A percentile compares a stretch with the other conserved stretches of the same genome.
Evolutionary conservation across 1,140 invertebrate species (phyloP).

Genomic region (Drosophila mauritiana): DNA sequence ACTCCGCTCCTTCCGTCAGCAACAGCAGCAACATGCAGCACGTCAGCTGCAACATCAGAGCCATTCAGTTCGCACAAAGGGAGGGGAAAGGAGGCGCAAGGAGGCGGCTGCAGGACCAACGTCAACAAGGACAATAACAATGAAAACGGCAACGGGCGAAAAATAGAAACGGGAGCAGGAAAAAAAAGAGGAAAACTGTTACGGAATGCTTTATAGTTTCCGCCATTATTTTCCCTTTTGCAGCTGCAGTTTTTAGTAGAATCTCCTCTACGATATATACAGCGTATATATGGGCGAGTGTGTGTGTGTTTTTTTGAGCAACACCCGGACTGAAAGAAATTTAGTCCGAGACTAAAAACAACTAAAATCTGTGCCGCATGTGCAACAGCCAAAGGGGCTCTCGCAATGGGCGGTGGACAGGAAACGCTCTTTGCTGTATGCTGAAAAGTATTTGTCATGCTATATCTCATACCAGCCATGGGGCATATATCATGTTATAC

Average conservation of each 20-base stretch:
- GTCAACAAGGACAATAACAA: slow-evolving; percentile 57
- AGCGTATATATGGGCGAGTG: neutral
- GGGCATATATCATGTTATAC: slow-evolving; percentile 41
- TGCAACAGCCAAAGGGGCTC: slow-evolving; percentile 46
- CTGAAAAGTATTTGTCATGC: slow-evolving; percentile 58
- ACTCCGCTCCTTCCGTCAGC: slow-evolving; percentile 14
- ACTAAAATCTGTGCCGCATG: slow-evolving; percentile 55
- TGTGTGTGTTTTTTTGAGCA: neutral
- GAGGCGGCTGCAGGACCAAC: slow-evolving; percentile 58
- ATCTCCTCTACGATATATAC: slow-evolving; percentile 32
- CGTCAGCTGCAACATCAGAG: slow-evolving; percentile 44
- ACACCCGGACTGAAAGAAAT: slow-evolving; percentile 33
- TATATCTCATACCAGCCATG: slow-evolving; percentile 42
- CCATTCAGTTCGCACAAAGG: slow-evolving; percentile 60
- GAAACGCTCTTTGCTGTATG: slow-evolving; percentile 41
- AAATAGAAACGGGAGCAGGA: slow-evolving; percentile 48
- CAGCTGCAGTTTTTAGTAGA: slow-evolving; percentile 53
- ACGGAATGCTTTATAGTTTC: slow-evolving; percentile 78
- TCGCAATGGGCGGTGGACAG: slow-evolving; percentile 27
- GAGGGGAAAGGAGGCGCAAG: slow-evolving; percentile 43
- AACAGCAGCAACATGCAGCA: slow-evolving; percentile 48
- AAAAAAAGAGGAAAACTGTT: slow-evolving; percentile 60
- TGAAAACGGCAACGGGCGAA: slow-evolving; percentile 49
- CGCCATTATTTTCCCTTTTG: slow-evolving; percentile 59
- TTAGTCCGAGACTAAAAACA: slow-evolving; percentile 56